Base-by-base conservation (phyloP, 2,888 invertebrate genomes). In the Conops quadrifasciatus region DNA sequence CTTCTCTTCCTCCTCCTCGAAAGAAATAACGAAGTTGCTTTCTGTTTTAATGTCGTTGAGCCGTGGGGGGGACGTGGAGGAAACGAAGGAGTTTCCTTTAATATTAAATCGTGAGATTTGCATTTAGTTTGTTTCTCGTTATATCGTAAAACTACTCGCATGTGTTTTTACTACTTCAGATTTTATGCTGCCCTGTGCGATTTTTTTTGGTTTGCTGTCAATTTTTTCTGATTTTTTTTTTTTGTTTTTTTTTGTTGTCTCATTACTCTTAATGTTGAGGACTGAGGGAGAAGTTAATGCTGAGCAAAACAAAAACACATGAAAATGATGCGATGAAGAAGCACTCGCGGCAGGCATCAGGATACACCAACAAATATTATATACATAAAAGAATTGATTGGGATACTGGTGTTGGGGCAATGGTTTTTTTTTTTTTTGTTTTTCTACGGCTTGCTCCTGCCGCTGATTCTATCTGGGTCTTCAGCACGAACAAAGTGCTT, bases 61-160 rank as follows among this genome's bases (percentile, higher is more conserved):
- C 60, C 19, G 30, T 21, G 16, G 30, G 16, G 60, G 3, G 13
- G 53, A 1, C 1, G 19, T 49, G 53, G 11, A 7, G 53, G 11
- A n/a, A 21, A 4, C 19, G 13, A 24, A 24, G 21, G 21, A 21
- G 53, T 24, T 60, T 60, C n/a, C n/a, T n/a, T n/a, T n/a, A n/a
- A 30, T 36, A 36, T 60, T 60, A 60, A 28, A 60, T 60, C 60
- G 60, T 60, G 60, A 60, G 60, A 60, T 60, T 60, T 28, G 19
- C 36, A 60, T 60, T 60, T 60, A 36, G 30, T 30, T 30, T 30
- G 60, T 30, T 60, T 30, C 30, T 30, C 16, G 13, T 30, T 36
- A 36, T 13, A 19, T 60, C 36, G 36, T 60, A 36, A 60, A 60
- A 60, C 19, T 60, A 36, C 19, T 53, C 2, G n/a, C 30, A 2